Conservation (phyloP, 2,797 vertebrate genomes). For the Chlorospingus flavigularis region DNA sequence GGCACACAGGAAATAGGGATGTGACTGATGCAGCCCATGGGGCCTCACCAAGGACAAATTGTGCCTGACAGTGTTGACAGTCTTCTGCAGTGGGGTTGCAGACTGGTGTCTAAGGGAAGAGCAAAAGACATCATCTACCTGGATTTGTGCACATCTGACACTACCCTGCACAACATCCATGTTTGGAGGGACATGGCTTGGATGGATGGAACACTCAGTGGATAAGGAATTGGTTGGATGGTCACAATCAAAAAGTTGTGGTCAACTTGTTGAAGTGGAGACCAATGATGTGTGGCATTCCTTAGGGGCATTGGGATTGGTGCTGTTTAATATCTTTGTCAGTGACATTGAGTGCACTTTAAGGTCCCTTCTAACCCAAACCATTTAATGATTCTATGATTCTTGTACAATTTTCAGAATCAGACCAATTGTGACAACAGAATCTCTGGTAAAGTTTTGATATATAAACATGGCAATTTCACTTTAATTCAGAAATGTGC, state of each 20-base stretch:
- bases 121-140: neutral
- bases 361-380: neutral
- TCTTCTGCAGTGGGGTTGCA: neutral
- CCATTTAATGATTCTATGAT: neutral
- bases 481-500: neutral
- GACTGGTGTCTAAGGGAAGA: neutral
- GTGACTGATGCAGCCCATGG: neutral
- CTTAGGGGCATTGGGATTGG: neutral
- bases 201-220: neutral
- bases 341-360: neutral
- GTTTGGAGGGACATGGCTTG: neutral
- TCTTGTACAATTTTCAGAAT: neutral
- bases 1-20: neutral
- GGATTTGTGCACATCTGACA: neutral
- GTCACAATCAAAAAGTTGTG: neutral
- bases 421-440: neutral
- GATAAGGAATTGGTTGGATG: neutral
- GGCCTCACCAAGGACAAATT: neutral
- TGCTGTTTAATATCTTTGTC: neutral
- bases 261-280: neutral
- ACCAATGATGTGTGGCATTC: neutral
- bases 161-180: accelerated
- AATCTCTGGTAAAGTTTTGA: neutral
- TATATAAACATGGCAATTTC: neutral
- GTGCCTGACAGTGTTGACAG: neutral